Base-by-base conservation (phyloP, 2,888 invertebrate species). In the Sarcophaga variegata region DNA sequence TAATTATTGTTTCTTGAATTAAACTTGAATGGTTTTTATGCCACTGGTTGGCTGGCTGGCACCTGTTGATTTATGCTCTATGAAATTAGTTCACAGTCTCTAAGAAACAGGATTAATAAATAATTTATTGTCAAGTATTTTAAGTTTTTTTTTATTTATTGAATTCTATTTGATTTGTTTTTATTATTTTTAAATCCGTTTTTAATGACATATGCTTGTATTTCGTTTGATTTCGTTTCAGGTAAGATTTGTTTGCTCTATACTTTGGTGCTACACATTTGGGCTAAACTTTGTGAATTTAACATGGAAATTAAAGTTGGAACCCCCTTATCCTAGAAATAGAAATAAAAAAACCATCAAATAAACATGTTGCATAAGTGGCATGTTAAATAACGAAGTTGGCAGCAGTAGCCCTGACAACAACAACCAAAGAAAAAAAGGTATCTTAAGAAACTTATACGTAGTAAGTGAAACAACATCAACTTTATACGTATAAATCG, bases 171-270 rank as follows among this genome's bases (percentile, higher is more conserved):
- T 47, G 14, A 47, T 75, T 63, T 75, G n/a, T 60, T 70, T 10
- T 37, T n/a, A 37, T 59, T 75, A 22, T 75, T 63, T 25, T 63
- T 63, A 37, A 8, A 8, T 37, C 37, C 37, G 10, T 37, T 37
- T 37, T 8, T 37, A 37, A 37, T 37, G 37, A 37, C 37, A 37
- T 10, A 37, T 85, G 14, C 25, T 8, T 67, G 54, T 4, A 2
- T 62, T 69, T 54, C 37, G n/a, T n/a, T n/a, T n/a, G n/a, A 54
- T 83, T 59, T 72, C 49, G 25, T 86, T 86, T 14, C 83, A 86
- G 86, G 86, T 86, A 69, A 81, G 86, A 80, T 82, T 70, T 60
- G 17, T 37, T 37, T 37, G 1, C 37, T 6, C 8, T 1, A 8
- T 37, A n/a, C 75, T 76, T 62, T 14, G 11, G 14, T 54, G 11